Conservation (phyloP, 2,888 invertebrate genomes). For the Tholera decimalis region DNA sequence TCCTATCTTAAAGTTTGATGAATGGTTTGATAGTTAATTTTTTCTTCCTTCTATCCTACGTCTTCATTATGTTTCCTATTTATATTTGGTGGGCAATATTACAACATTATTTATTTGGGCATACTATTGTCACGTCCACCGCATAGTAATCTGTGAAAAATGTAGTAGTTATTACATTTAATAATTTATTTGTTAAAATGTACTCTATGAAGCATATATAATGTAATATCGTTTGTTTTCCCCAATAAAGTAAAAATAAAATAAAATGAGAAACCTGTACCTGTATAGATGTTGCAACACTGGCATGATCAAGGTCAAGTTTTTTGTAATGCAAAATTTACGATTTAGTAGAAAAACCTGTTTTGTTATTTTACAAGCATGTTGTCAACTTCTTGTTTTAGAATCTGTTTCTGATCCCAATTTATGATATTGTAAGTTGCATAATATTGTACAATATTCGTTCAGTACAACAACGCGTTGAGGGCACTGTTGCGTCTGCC, state of each 20-base stretch:
- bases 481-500: no score
- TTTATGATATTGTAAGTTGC: background rate
- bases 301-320: conserved; percentile 40
- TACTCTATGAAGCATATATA: no score
- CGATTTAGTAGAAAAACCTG: conserved; percentile 32
- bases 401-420: background rate
- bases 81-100: background rate
- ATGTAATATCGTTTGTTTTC: no score
- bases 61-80: background rate
- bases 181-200: no score
- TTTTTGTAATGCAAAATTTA: conserved; percentile 34
- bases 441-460: no score
- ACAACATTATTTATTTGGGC: background rate
- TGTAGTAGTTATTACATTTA: no score
- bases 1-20: background rate
- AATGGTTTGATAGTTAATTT: background rate
- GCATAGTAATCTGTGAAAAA: no score
- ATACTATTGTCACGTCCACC: background rate
- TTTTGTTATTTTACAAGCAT: conserved; percentile 22
- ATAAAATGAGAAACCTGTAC: conserved; percentile 9
- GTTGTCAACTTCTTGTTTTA: conserved; percentile 7
- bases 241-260: no score
- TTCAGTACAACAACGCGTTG: no score
- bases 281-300: conserved; percentile 28
- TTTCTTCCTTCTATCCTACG: no score